Evolutionary conservation across 2,113 vertebrate species (phyloP), one percentile per base, ranked within the genome.

Genomic region (Sphaerodactylus townsendi): DNA sequence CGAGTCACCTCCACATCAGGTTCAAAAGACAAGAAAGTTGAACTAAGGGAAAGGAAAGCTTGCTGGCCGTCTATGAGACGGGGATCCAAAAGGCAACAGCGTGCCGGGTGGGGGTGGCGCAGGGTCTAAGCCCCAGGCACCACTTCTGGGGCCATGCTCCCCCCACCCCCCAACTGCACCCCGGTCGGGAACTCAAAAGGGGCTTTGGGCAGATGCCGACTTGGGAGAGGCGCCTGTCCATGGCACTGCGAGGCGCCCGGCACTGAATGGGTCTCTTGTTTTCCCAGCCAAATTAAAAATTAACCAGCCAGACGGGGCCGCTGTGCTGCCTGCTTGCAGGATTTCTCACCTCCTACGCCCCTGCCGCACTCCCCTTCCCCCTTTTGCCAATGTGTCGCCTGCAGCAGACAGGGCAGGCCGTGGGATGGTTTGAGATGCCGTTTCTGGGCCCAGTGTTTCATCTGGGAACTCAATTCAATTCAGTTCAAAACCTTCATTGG

Each of bases 311-410:
- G 50, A 19, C 75, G 19, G 7, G 56, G 50, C 83, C 78, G 83
- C 83, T 84, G 83, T 66, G 21, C 48, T 25, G 35, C 50, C 77
- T 23, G 30, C 65, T 62, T 13, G 37, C 17, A 77, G 66, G 83
- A 46, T 78, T 77, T 84, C 68, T 84, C 75, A 78, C 75, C 71
- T 78, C 83, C 50, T 84, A 84, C 66, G 9, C 39, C 28, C 66
- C 21, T 28, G 56, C 11, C 30, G 21, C 50, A 53, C 66, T 71
- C 39, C 39, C 68, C 21, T 62, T 23, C 59, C 23, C 23, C 59
- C 59, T 25, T 62, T 39, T 10, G 13, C 30, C 14, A 46, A 78
- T 21, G 50, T 46, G 50, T 71, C 25, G 4, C 1, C 33, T n/a
- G n/a, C n/a, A n/a, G n/a, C 10, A 68, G 59, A 15, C 62, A 33